Conservation (phyloP, 2,797 vertebrate genomes). For the Crocidura indochinensis region DNA sequence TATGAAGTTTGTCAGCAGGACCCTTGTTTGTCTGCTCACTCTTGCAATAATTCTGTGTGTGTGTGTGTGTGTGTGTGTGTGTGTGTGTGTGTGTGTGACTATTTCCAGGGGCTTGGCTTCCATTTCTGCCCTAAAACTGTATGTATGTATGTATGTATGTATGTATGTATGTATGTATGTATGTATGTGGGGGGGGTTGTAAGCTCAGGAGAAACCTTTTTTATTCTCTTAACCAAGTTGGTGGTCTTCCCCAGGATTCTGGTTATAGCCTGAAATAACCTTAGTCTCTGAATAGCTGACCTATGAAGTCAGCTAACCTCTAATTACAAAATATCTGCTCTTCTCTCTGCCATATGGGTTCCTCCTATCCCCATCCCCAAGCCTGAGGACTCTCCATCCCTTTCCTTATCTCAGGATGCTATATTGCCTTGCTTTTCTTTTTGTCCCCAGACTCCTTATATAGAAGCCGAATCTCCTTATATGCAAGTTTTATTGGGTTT, state of each 20-base stretch:
- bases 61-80: too few relatives aligned
- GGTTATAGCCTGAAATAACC: neutral
- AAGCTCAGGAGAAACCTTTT: neutral
- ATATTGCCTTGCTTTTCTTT: neutral
- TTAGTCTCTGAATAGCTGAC: neutral
- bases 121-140: neutral
- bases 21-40: neutral
- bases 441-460: neutral
- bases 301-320: neutral
- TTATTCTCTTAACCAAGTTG: neutral
- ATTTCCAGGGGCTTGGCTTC: too few relatives aligned
- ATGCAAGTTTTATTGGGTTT: neutral
- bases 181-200: neutral
- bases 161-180: neutral
- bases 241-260: neutral
- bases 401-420: neutral
- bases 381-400: neutral
- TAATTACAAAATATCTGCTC: neutral
- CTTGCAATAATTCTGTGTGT: neutral
- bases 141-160: neutral
- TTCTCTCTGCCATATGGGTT: neutral
- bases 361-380: neutral
- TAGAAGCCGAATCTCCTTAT: neutral
- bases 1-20: constrained; percentile 4
- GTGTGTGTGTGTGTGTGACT: neutral